Conservation (phyloP, 2,797 vertebrate genomes). For the Sebastes glaucus region DNA sequence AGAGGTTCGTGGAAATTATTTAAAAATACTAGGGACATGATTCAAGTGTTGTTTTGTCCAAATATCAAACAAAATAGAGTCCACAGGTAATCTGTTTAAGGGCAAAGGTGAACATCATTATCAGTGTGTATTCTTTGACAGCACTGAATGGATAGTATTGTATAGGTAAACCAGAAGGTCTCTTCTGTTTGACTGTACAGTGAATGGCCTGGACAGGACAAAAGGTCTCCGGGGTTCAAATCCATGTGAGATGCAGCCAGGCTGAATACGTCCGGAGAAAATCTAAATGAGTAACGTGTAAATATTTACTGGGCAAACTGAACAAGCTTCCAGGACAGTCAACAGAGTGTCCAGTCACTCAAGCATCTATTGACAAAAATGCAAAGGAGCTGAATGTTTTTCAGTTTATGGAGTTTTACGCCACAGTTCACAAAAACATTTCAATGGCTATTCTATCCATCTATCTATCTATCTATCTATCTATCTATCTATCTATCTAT, state of each 20-base stretch:
- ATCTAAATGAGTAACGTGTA: constrained; percentile 52
- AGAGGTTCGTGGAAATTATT: constrained; percentile 39
- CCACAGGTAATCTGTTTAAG: neutral
- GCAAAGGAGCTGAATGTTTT: constrained; percentile 16
- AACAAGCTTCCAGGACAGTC: constrained; percentile 38
- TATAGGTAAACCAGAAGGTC: neutral
- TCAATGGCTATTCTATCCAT: neutral
- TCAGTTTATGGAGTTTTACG: neutral
- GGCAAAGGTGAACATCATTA: neutral
- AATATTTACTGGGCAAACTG: constrained; percentile 69
- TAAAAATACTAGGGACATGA: constrained; percentile 4
- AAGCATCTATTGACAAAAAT: constrained; percentile 12
- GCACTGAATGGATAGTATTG: neutral
- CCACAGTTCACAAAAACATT: neutral
- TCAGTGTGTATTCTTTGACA: neutral
- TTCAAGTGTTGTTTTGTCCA: constrained; percentile 20
- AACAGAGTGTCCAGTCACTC: constrained; percentile 17
- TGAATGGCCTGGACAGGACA: constrained; percentile 36
- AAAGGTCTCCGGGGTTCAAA: constrained; percentile 54
- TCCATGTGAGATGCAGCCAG: constrained; percentile 20
- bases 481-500: neutral
- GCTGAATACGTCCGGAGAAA: constrained; percentile 28
- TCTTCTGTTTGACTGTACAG: neutral
- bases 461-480: neutral
- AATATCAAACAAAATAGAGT: neutral